These are phyloP conservation scores for Clivina fossor DNA, from an alignment of 2,888 invertebrate genomes.

Conservation along the genomic window DNA sequence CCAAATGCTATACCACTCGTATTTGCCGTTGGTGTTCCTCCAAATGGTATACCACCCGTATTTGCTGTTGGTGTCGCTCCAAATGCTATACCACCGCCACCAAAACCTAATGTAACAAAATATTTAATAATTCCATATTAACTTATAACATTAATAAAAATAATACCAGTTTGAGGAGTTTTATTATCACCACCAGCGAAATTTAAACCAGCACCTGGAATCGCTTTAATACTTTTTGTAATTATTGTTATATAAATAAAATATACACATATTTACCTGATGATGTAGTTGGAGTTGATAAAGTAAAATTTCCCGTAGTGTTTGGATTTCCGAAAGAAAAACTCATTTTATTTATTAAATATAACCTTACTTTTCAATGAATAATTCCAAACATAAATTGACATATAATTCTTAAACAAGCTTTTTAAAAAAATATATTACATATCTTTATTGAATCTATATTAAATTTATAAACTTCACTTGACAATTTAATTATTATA, in stretches of 20 bases:
- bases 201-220: conserved; percentile 32
- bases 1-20: conserved; percentile 34
- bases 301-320: conserved; percentile 48
- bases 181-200: conserved; percentile 30
- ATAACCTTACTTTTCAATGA: conserved; percentile 27
- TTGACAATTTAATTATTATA: too few species aligned
- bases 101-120: too few species aligned
- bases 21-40: conserved; percentile 32
- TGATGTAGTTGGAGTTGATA: conserved; percentile 48
- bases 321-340: conserved; percentile 46
- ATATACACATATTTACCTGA: conserved; percentile 43
- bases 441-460: too few species aligned
- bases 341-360: conserved; percentile 41
- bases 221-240: not conserved
- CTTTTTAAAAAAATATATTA: too few species aligned
- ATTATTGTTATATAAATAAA: not conserved
- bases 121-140: too few species aligned
- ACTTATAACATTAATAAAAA: conserved; percentile 25
- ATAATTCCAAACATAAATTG: too few species aligned
- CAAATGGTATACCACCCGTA: conserved; percentile 36
- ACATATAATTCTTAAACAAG: too few species aligned
- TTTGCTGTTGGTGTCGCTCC: conserved; percentile 35
- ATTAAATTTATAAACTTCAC: too few species aligned
- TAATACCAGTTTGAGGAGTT: conserved; percentile 6
- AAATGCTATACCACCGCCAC: conserved; percentile 44